Base-by-base conservation (phyloP, 2,888 invertebrate genomes). In the Smittia aterrima region DNA sequence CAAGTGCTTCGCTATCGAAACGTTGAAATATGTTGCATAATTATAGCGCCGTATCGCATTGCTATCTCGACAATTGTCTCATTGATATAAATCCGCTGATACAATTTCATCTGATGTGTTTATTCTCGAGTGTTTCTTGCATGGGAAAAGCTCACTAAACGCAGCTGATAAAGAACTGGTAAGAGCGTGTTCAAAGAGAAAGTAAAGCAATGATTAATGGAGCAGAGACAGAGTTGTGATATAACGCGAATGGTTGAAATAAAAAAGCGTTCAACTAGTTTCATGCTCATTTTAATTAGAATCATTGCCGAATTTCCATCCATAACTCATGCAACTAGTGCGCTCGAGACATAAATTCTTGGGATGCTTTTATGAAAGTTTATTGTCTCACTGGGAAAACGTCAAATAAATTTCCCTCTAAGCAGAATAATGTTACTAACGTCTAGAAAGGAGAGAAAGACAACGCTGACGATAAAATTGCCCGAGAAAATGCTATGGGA, bases 351-450 rank as follows among this genome's bases (percentile, higher is more conserved):
- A 58, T 20, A 58, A 58, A 47, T 47, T 47, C 47, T 16, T 11
- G 16, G 11, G n/a, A 6, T 47, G 58, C 58, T 58, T 58, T 22
- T 22, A n/a, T 18, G 9, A 58, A 58, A 47, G 38, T 67, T 67
- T 47, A 41, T 67, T 67, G 67, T 40, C 67, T 67, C 67, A 24
- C 41, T 67, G 67, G 67, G 67, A 67, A 24, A n/a, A 67, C 22
- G 41, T 67, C 67, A 67, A 67, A 67, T 67, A 67, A 67, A 22
- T 41, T 47, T 58, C 18, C 22, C 18, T 20, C 9, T 9, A 58
- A 58, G 16, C 58, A 22, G 58, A 58, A 58, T 58, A 58, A 18
- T 20, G 18, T 22, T 22, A 18, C 18, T 32, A 32, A 32, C 3
- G 32, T 32, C 32, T 32, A 32, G 32, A n/a, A n/a, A n/a, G n/a